Evolutionary conservation across 2,113 vertebrate genomes (phyloP), one percentile per base, ranked within the genome.

Genomic region (Hiodon tergisus): DNA sequence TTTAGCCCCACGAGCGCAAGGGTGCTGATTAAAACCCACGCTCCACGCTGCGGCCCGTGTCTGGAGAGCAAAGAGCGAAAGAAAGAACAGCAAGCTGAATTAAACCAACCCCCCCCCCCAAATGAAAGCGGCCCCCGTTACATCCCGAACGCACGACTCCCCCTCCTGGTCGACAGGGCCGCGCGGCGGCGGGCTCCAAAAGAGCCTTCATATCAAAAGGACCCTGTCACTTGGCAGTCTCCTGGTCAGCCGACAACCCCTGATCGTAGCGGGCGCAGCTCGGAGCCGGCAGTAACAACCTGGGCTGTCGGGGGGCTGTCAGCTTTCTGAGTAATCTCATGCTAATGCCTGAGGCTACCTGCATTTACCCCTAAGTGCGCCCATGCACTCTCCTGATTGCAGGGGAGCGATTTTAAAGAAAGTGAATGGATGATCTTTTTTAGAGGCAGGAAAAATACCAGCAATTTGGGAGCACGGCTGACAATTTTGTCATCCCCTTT

Each of bases 301-400:
- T 31, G 4, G 9, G 9, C 78, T 77, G 79, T 84, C 78, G 77
- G 52, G 79, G 81, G 82, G 79, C 83, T 90, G 87, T 88, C 87
- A 88, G 85, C 85, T 86, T 81, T 85, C 84, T 88, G 86, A 89
- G 89, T 89, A 89, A 89, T 89, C 87, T 84, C 85, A 89, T 87
- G 86, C 85, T 90, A 90, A 92, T 89, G 88, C 86, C 85, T 67
- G 54, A 81, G 87, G 85, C 87, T 85, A 87, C 86, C 89, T 89
- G 87, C 88, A 86, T 90, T 91, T 90, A 91, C 87, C 85, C 85
- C 85, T 87, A 87, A 90, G 89, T 89, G 87, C 87, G 84, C 78
- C 77, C 79, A 87, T 31, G 87, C 87, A 82, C 86, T 87, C 85
- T 86, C 83, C 81, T 87, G 88, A 90, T 88, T 88, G 86, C 80